A percentile compares a stretch with the other conserved stretches of the same genome.
Evolutionary conservation across 2,797 vertebrate genomes (phyloP).

Genomic region (Sebastes elongatus): DNA sequence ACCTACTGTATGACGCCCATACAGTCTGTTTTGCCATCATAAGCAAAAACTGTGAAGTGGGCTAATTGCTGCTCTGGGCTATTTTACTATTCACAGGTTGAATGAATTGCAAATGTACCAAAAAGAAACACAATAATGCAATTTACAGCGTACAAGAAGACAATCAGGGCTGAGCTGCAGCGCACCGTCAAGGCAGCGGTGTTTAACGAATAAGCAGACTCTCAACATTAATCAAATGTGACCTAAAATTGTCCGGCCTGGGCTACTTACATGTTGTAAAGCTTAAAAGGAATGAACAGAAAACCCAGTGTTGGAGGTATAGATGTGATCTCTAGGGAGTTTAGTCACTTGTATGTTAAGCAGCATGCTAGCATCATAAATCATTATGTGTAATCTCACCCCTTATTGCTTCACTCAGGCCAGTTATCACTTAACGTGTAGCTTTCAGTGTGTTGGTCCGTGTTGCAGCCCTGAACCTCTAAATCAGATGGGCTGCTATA

Average conservation of each 20-base stretch:
- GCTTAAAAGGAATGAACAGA: conserved; percentile 30
- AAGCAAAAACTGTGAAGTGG: conserved; percentile 41
- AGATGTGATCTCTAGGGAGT: background rate
- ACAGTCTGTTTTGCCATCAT: conserved; percentile 30
- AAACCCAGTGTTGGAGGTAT: conserved; percentile 4
- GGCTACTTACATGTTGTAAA: conserved; percentile 48
- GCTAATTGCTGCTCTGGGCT: conserved; percentile 52
- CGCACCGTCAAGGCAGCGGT: conserved; percentile 50
- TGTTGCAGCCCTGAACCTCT: conserved; percentile 64
- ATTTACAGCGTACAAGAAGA: conserved; percentile 43
- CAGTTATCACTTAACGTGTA: conserved; percentile 43
- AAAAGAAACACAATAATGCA: conserved; percentile 41
- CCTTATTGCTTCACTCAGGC: conserved; percentile 50
- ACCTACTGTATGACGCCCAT: background rate
- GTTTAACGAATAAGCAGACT: conserved; percentile 61
- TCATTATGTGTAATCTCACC: conserved; percentile 40
- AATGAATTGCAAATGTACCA: conserved; percentile 53
- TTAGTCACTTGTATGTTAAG: conserved; percentile 14
- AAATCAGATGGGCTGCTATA: conserved; percentile 71
- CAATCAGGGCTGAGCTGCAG: conserved; percentile 44
- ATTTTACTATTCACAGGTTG: conserved; percentile 55
- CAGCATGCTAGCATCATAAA: conserved; percentile 15
- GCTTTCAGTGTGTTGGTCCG: conserved; percentile 48
- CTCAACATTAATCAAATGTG: conserved; percentile 72
- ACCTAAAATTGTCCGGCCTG: conserved; percentile 73